A percentile compares a stretch with the other conserved stretches of the same genome.
Evolutionary conservation across 2,797 vertebrate species (phyloP).

Genomic region (Streptopelia turtur): DNA sequence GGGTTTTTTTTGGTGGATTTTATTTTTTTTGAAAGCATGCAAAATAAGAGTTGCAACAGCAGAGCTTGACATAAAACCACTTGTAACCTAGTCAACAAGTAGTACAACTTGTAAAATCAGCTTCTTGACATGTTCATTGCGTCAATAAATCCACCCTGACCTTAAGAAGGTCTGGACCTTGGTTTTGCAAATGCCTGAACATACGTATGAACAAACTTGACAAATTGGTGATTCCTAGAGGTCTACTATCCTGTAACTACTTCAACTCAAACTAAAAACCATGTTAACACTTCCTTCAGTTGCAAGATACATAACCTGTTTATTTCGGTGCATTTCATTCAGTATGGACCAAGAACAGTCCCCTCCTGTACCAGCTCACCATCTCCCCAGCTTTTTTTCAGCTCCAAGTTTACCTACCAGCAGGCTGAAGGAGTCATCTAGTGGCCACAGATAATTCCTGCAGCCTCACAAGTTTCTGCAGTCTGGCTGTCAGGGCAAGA

Average conservation of each 20-base stretch:
- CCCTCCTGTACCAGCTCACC: background rate
- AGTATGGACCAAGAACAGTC: accelerated
- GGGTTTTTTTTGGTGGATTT: background rate
- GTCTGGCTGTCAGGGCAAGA: background rate
- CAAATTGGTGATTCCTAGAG: background rate
- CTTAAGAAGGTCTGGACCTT: background rate
- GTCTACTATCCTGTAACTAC: background rate
- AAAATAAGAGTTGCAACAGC: background rate
- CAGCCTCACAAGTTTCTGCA: background rate
- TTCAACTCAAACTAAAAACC: background rate
- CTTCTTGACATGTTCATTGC: background rate
- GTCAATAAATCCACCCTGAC: background rate
- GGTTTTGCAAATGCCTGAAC: background rate
- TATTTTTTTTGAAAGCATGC: background rate
- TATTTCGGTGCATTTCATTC: background rate
- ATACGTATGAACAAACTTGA: background rate
- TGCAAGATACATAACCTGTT: accelerated
- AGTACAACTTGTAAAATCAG: background rate
- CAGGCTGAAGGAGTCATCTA: conserved; percentile 66
- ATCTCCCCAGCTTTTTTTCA: background rate
- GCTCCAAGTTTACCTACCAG: background rate
- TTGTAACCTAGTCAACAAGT: background rate
- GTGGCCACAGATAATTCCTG: conserved; percentile 43
- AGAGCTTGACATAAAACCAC: background rate
- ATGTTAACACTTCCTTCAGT: background rate